Conservation (phyloP, 2,113 vertebrate species). For the Caloenas nicobarica region DNA sequence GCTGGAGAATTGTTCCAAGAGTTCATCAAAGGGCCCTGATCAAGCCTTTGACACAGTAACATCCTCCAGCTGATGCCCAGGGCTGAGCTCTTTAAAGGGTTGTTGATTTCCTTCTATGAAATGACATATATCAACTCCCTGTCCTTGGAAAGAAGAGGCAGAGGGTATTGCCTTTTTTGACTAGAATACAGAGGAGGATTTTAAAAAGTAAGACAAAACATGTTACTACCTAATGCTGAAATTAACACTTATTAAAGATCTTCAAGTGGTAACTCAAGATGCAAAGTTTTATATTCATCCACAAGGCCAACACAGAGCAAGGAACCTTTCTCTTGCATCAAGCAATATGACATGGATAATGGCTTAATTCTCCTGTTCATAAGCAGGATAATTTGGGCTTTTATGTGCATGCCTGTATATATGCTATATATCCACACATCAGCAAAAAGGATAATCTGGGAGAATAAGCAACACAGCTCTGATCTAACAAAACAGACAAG, state of each 20-base stretch:
- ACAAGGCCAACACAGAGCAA: not conserved
- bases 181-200: not conserved
- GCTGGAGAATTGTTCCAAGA: not conserved
- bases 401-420: not conserved
- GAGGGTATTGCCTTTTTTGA: not conserved
- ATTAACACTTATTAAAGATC: not conserved
- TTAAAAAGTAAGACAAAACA: not conserved
- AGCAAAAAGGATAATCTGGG: not conserved
- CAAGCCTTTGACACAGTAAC: not conserved
- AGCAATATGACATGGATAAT: not conserved
- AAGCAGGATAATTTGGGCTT: not conserved
- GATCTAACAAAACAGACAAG: not conserved
- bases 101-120: not conserved
- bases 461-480: not conserved
- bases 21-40: not conserved
- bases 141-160: not conserved
- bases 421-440: not conserved
- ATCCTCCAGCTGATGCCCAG: not conserved
- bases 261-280: not conserved
- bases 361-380: not conserved
- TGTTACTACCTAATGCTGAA: not conserved
- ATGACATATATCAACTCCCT: not conserved
- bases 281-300: not conserved
- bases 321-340: not conserved
- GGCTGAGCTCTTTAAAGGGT: not conserved